phyloP scores from a whole-genome alignment of 2,113 vertebrate species.

The Calyptomena viridis region DNA sequence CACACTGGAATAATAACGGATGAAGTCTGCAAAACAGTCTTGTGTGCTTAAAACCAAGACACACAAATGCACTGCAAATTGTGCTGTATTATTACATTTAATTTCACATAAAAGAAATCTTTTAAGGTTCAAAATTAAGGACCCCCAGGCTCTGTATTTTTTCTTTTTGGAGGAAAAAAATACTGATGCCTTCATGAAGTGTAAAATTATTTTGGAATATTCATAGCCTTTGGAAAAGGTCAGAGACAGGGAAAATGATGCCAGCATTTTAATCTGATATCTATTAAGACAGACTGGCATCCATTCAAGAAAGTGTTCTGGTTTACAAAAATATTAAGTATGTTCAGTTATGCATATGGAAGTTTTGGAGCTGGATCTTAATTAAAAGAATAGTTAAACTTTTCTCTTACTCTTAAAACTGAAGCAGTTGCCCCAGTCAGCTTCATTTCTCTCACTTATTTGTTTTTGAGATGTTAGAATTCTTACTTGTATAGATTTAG shows the following conservation, averaged over 20 bases:
- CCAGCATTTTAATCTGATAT: neutral
- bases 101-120: rapidly evolving
- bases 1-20: neutral
- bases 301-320: neutral
- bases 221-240: neutral
- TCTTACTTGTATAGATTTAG: neutral
- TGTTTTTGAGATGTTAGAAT: neutral
- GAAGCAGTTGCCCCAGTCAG: neutral
- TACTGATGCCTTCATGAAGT: neutral
- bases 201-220: neutral
- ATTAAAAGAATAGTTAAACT: neutral
- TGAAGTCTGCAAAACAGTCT: neutral
- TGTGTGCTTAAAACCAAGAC: neutral
- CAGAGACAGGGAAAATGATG: neutral
- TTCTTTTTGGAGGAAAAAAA: neutral
- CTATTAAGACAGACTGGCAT: neutral
- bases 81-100: neutral
- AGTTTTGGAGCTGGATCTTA: neutral
- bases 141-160: rapidly evolving
- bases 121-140: neutral
- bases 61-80: neutral
- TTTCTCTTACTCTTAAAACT: neutral
- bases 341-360: neutral
- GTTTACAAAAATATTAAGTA: neutral
- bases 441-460: neutral